Percentiles rank a stretch among this genome's conserved stretches.
Conservation (phyloP, 1,140 invertebrate genomes). For the Heliconius hermathena region DNA sequence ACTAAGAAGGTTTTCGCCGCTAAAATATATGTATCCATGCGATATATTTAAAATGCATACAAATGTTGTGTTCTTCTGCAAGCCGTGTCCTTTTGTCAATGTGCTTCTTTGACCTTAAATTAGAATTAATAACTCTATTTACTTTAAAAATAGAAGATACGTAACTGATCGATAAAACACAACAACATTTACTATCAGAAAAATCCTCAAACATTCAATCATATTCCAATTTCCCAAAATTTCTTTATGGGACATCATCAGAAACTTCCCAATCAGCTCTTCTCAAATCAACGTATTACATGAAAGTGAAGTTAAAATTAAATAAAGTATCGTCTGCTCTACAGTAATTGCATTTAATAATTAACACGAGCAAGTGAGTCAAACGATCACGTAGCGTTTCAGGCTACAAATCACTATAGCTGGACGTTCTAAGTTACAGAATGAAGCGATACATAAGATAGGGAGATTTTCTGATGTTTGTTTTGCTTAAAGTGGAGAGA, state of each 20-base stretch:
- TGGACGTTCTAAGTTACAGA: constrained; percentile 40
- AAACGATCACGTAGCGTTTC: constrained; percentile 58
- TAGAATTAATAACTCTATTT: too few relatives aligned
- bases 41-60: too few relatives aligned
- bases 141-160: too few relatives aligned
- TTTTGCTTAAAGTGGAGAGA: too few relatives aligned
- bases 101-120: too few relatives aligned
- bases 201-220: not conserved
- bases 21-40: too few relatives aligned
- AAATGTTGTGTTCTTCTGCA: too few relatives aligned
- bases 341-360: constrained; percentile 58
- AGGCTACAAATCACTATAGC: constrained; percentile 64
- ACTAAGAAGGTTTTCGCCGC: too few relatives aligned
- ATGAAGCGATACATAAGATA: not conserved
- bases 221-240: not conserved
- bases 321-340: constrained; percentile 33
- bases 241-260: not conserved
- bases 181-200: not conserved
- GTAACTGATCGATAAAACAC: too few relatives aligned
- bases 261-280: not conserved
- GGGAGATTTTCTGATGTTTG: not conserved
- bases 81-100: too few relatives aligned
- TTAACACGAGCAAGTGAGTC: constrained; percentile 65
- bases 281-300: not conserved
- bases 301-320: constrained; percentile 5